phyloP scores from a whole-genome alignment of 1,140 invertebrate genomes.

The Nomia melanderi region DNA sequence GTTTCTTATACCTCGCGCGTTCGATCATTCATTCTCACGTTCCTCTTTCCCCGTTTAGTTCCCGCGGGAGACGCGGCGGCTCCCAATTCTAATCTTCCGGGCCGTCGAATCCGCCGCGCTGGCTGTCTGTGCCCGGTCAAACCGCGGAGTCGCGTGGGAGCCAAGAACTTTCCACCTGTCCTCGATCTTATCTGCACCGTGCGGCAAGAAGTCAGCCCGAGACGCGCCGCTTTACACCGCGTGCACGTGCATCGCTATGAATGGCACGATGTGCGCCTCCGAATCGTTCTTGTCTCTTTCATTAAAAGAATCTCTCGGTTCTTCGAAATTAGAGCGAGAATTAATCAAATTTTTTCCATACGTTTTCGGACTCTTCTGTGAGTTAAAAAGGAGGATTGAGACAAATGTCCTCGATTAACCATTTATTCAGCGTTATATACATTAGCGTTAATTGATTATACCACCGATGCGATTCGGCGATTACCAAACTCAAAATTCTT shows the following conservation, averaged over 20 bases:
- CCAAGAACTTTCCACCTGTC: constrained; percentile 66
- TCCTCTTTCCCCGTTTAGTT: constrained; percentile 33
- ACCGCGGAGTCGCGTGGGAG: constrained; percentile 55
- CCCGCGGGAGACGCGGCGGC: constrained; percentile 10
- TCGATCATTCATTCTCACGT: constrained; percentile 57
- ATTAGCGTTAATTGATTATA: no score
- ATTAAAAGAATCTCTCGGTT: no score
- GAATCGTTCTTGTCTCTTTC: no score
- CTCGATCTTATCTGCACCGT: constrained; percentile 64
- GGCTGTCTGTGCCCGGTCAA: constrained; percentile 38
- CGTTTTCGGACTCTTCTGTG: no score
- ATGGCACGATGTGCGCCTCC: constrained; percentile 43
- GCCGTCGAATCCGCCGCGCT: constrained; percentile 17
- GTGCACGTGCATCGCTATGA: constrained; percentile 60
- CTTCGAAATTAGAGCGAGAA: no score
- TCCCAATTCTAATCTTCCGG: constrained; percentile 52
- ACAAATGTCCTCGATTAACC: no score
- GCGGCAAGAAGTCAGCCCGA: constrained; percentile 44
- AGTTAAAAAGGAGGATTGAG: no score
- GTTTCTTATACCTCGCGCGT: neutral
- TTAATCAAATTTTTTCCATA: no score
- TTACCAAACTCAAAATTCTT: no score
- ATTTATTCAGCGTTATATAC: no score
- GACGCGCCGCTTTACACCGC: constrained; percentile 9
- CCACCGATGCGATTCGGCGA: no score